Conservation (phyloP, 2,797 vertebrate genomes). For the Characodon lateralis region DNA sequence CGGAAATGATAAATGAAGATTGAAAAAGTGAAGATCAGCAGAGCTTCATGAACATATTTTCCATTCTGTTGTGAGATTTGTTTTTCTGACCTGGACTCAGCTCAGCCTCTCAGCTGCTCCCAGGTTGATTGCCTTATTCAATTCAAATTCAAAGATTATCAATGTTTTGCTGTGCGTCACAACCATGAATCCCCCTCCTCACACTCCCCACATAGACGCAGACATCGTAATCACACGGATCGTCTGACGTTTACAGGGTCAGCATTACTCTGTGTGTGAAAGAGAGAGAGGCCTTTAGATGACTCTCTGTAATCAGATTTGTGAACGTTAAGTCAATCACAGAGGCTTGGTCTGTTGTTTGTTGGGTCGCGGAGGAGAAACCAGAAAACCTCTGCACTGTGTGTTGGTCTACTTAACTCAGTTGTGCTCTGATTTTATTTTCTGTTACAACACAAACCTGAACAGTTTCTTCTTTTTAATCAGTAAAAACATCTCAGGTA, state of each 20-base stretch:
- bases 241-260: conserved; percentile 39
- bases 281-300: conserved; percentile 6
- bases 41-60: background rate
- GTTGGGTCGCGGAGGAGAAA: conserved; percentile 20
- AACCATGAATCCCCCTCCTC: conserved; percentile 8
- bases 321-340: conserved; percentile 16
- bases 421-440: conserved; percentile 5
- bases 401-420: conserved; percentile 8
- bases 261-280: conserved; percentile 28
- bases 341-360: conserved; percentile 8
- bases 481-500: background rate
- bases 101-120: conserved; percentile 9
- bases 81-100: conserved; percentile 10
- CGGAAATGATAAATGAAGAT: background rate
- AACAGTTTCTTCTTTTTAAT: background rate
- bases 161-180: conserved; percentile 20
- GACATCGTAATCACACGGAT: conserved; percentile 31
- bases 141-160: too few species aligned
- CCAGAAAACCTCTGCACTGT: conserved; percentile 20
- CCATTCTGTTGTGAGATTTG: background rate
- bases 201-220: conserved; percentile 2
- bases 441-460: background rate
- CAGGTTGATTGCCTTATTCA: conserved; percentile 30
- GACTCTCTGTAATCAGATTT: conserved; percentile 45
- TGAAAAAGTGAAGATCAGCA: background rate